phyloP scores from a whole-genome alignment of 2,113 vertebrate genomes.

The Raphicerus campestris region DNA sequence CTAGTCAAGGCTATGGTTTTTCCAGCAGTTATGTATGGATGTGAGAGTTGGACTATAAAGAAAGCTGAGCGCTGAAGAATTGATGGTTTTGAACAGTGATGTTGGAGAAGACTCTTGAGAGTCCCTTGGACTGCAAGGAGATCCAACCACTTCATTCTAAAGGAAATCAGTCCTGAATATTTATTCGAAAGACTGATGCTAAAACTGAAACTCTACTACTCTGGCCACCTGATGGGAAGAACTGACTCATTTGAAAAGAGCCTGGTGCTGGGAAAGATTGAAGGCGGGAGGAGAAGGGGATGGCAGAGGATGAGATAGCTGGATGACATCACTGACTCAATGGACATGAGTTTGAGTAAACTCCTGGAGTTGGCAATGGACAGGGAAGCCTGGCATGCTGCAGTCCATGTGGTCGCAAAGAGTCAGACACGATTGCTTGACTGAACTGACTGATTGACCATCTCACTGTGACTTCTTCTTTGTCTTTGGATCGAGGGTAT shows the following conservation, averaged over 20 bases:
- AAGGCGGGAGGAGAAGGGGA: not conserved
- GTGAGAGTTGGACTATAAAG: not conserved
- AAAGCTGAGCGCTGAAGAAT: not conserved
- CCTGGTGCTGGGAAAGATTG: not conserved
- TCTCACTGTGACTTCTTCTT: not conserved
- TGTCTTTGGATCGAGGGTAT: not conserved
- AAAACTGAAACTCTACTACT: not conserved
- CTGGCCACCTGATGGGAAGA: not conserved
- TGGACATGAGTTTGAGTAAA: not conserved
- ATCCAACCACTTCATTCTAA: not conserved
- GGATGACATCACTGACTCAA: not conserved
- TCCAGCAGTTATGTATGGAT: not conserved
- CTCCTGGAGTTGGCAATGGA: not conserved
- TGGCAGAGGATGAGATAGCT: not conserved
- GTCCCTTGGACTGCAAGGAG: not conserved
- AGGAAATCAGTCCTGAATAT: not conserved
- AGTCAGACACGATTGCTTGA: not conserved
- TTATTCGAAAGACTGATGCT: not conserved
- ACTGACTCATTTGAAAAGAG: not conserved
- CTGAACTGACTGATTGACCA: not conserved
- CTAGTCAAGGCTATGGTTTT: not conserved
- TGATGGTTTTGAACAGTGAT: not conserved
- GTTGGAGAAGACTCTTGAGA: not conserved
- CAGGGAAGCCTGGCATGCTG: not conserved
- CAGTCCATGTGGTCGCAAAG: fast-evolving